Evolutionary conservation across 2,797 vertebrate species (phyloP).

Genomic region (Ciconia nigra): DNA sequence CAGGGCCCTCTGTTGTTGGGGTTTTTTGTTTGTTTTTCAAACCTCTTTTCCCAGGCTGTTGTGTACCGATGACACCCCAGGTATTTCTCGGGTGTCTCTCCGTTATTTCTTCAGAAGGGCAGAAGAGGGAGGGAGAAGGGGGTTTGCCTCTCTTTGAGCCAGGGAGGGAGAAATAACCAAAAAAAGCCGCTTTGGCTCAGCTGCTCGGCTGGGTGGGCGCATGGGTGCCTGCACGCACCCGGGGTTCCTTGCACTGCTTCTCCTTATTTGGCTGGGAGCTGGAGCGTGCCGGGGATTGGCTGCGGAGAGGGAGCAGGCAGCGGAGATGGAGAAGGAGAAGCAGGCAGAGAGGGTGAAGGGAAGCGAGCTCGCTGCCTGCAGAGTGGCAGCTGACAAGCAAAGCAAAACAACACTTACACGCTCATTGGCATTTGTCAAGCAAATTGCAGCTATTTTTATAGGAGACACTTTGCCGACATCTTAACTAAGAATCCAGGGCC

Average conservation of each 20-base stretch:
- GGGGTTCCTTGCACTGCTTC: conserved; percentile 29
- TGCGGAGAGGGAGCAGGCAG: conserved; percentile 11
- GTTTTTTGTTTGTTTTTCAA: not conserved
- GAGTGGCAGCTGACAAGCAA: not conserved
- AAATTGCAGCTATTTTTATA: conserved; percentile 10
- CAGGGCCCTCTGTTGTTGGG: not conserved
- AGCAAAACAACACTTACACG: not conserved
- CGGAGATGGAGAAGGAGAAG: not conserved
- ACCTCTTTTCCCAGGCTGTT: not conserved
- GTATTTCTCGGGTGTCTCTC: not conserved
- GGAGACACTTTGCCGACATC: not conserved
- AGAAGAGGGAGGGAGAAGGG: not conserved
- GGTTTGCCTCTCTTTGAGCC: not conserved
- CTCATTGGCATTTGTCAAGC: not conserved
- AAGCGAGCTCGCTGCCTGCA: not conserved
- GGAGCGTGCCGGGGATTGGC: conserved; percentile 64
- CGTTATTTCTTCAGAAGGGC: not conserved
- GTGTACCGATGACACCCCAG: not conserved
- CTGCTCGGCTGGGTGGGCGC: not conserved
- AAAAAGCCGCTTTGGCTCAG: not conserved
- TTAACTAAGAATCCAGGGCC: not conserved
- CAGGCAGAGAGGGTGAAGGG: not conserved
- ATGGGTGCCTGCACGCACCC: not conserved
- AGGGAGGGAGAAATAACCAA: not conserved
- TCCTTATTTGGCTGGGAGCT: conserved; percentile 75